A percentile compares a stretch with the other conserved stretches of the same genome.
Evolutionary conservation across 1,140 invertebrate genomes (phyloP).

Genomic region (Drosophila melanica): DNA sequence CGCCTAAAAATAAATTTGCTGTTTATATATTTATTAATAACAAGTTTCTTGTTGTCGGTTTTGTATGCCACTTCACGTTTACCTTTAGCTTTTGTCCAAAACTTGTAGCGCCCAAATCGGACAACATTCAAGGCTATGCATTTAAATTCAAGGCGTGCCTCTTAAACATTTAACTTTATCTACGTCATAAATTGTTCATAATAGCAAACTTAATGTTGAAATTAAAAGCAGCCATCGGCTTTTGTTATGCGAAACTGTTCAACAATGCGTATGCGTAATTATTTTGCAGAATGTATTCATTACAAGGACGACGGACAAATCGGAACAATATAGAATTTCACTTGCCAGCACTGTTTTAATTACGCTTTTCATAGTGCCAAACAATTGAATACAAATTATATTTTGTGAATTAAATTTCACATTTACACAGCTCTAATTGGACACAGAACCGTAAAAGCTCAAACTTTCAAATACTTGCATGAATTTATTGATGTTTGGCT

Average conservation of each 20-base stretch:
- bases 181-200: slow-evolving; percentile 68
- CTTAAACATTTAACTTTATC: slow-evolving; percentile 66
- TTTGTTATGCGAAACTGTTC: slow-evolving; percentile 22
- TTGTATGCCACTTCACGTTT: slow-evolving; percentile 41
- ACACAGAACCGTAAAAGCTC: background rate
- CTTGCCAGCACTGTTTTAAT: background rate
- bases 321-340: background rate
- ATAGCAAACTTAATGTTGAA: slow-evolving; percentile 27
- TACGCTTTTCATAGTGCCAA: background rate
- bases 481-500: slow-evolving; percentile 26
- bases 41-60: slow-evolving; percentile 11
- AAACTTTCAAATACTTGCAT: slow-evolving; percentile 16
- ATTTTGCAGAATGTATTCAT: background rate
- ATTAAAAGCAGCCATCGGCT: slow-evolving; percentile 17
- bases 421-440: slow-evolving; percentile 1
- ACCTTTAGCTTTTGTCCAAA: slow-evolving; percentile 58
- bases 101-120: slow-evolving; percentile 43
- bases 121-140: slow-evolving; percentile 61
- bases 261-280: slow-evolving; percentile 34
- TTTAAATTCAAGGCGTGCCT: slow-evolving; percentile 76
- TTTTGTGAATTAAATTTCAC: background rate
- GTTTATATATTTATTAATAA: slow-evolving; percentile 23
- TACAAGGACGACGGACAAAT: background rate
- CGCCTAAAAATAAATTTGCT: slow-evolving; percentile 48
- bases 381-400: background rate